These are phyloP conservation scores for Branchellion lobata DNA, from an alignment of 2,888 invertebrate genomes.

Conservation along the genomic window DNA sequence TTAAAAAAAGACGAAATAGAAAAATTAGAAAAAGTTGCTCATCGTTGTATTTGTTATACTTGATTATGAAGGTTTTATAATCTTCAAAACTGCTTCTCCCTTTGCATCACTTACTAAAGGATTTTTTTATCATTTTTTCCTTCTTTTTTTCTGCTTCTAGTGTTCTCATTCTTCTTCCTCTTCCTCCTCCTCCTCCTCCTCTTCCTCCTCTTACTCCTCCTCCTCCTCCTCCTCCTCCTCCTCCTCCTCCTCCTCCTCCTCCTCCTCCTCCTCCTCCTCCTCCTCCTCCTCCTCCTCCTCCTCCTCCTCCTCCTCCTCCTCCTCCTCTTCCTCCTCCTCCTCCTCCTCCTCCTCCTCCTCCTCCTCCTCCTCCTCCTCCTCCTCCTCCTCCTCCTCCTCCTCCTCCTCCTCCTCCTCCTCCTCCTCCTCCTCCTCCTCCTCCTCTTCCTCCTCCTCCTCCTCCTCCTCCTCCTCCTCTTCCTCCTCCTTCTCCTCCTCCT, in stretches of 20 bases:
- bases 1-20: too few relatives aligned
- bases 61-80: too few relatives aligned
- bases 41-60: too few relatives aligned
- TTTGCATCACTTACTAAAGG: too few relatives aligned
- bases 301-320: neutral
- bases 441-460: constrained; percentile 3
- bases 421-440: constrained; percentile 17
- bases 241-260: neutral
- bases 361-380: neutral
- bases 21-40: too few relatives aligned
- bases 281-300: neutral
- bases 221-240: neutral
- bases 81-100: too few relatives aligned
- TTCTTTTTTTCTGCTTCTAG: too few relatives aligned
- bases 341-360: constrained; percentile 9
- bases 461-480: neutral
- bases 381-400: neutral
- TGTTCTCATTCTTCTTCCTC: constrained; percentile 17
- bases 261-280: neutral
- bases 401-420: neutral
- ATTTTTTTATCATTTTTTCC: too few relatives aligned
- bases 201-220: too few relatives aligned
- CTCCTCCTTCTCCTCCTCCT: neutral
- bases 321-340: neutral
- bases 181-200: neutral